Evolutionary conservation across 1,140 invertebrate genomes (phyloP).

Genomic region (Neomicropteryx cornuta): DNA sequence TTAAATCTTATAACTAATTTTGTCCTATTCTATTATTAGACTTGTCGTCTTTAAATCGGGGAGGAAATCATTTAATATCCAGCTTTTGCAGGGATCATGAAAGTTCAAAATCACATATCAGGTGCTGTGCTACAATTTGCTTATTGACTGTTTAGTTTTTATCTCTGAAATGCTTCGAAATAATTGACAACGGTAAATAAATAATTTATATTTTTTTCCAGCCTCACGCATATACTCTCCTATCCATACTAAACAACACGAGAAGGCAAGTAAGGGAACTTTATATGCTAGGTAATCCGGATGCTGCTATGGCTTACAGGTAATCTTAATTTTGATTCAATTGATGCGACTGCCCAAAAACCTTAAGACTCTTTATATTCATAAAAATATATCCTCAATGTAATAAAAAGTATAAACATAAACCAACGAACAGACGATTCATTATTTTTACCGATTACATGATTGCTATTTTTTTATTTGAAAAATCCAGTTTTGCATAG

Average conservation of each 20-base stretch:
- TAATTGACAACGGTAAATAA: too few relatives aligned
- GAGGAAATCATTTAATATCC: background rate
- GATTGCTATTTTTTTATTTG: too few relatives aligned
- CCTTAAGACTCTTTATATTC: too few relatives aligned
- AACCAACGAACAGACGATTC: background rate
- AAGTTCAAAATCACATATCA: background rate
- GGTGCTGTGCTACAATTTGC: background rate
- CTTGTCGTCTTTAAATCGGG: too few relatives aligned
- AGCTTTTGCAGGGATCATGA: background rate
- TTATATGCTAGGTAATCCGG: constrained; percentile 51
- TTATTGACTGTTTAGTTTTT: background rate
- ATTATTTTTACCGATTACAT: too few relatives aligned
- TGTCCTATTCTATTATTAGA: too few relatives aligned
- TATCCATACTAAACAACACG: constrained; percentile 67
- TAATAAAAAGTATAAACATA: constrained; percentile 1
- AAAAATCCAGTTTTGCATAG: too few relatives aligned
- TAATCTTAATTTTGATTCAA: too few relatives aligned
- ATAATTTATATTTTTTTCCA: constrained; percentile 24
- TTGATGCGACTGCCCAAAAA: too few relatives aligned
- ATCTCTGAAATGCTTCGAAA: background rate
- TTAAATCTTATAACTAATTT: too few relatives aligned
- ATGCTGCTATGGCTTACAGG: constrained; percentile 53
- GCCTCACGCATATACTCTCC: constrained; percentile 58
- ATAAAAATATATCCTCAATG: background rate
- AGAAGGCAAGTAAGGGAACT: constrained; percentile 59